phyloP scores from a whole-genome alignment of 2,113 vertebrate genomes.

The Mus pahari region DNA sequence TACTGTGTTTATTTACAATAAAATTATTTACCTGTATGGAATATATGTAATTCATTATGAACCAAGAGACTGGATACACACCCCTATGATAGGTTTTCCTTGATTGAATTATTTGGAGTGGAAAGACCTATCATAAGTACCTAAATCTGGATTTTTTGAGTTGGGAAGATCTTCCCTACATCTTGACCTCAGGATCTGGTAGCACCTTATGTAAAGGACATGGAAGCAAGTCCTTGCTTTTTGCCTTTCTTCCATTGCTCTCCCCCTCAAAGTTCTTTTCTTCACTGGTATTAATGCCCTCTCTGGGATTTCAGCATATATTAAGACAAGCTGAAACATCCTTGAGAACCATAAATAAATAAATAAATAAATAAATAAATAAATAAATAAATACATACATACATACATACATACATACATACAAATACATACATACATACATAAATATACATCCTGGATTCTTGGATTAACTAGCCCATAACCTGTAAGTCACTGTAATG shows the following conservation, averaged over 20 bases:
- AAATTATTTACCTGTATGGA: too few relatives aligned
- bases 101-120: not conserved
- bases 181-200: not conserved
- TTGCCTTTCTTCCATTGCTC: not conserved
- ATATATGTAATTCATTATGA: not conserved
- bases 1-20: too few relatives aligned
- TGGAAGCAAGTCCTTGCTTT: not conserved
- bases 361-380: too few relatives aligned
- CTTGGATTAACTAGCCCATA: not conserved
- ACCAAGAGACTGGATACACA: not conserved
- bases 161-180: not conserved
- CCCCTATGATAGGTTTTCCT: not conserved
- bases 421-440: too few relatives aligned
- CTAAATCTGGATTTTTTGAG: not conserved
- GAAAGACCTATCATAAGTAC: not conserved
- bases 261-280: not conserved
- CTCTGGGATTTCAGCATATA: not conserved
- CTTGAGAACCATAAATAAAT: not conserved
- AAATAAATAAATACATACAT: too few relatives aligned
- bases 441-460: not conserved
- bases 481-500: not conserved
- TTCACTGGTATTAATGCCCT: not conserved
- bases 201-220: not conserved
- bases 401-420: too few relatives aligned
- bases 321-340: not conserved